These are phyloP conservation scores for Jacana jacana DNA, from an alignment of 2,113 vertebrate genomes.

Conservation along the genomic window DNA sequence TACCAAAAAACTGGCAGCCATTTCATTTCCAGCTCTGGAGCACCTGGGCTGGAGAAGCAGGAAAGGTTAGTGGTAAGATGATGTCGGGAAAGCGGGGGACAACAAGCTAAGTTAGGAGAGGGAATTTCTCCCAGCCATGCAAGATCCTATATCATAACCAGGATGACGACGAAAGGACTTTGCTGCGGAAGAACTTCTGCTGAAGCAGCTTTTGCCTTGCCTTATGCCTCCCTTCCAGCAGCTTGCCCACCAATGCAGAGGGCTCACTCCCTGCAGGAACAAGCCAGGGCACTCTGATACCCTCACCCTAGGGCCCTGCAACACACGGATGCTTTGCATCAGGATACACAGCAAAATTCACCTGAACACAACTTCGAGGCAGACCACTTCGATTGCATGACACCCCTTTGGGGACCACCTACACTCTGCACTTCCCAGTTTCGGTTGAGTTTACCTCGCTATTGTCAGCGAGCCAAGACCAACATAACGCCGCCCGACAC, in stretches of 20 bases:
- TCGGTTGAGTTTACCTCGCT: not conserved
- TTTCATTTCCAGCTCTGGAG: not conserved
- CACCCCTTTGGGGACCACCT: rapidly evolving
- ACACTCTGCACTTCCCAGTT: rapidly evolving
- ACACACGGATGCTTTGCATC: not conserved
- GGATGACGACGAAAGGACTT: not conserved
- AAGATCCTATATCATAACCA: not conserved
- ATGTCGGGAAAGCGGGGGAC: no score
- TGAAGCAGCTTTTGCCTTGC: not conserved
- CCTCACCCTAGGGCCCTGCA: no score
- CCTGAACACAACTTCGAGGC: rapidly evolving
- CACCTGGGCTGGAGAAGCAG: not conserved
- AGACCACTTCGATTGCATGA: rapidly evolving
- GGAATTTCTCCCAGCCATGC: not conserved
- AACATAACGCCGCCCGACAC: not conserved
- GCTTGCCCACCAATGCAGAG: rapidly evolving
- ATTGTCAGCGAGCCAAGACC: not conserved
- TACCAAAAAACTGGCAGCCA: not conserved
- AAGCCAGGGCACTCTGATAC: rapidly evolving
- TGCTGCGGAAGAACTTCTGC: not conserved
- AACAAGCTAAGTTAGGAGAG: not conserved
- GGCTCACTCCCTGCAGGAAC: rapidly evolving
- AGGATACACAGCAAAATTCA: no score
- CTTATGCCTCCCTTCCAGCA: not conserved
- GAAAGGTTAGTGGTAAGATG: not conserved